phyloP scores from a whole-genome alignment of 2,797 vertebrate genomes.

The Sphenodon punctatus region DNA sequence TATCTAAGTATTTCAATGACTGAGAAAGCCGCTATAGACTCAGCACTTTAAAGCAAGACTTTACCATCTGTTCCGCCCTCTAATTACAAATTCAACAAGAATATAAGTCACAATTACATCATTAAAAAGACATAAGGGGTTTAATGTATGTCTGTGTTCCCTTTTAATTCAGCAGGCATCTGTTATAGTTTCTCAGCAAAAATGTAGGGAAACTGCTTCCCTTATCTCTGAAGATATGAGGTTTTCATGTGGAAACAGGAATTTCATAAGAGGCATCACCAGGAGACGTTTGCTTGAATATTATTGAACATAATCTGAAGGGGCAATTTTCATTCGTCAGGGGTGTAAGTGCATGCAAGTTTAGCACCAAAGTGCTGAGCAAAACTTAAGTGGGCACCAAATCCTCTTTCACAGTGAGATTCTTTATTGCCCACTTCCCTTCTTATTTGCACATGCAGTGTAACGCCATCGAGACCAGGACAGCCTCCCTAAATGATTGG shows the following conservation, averaged over 20 bases:
- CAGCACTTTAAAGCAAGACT: conserved; percentile 74
- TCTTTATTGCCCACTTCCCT: no score
- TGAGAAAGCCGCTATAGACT: conserved; percentile 70
- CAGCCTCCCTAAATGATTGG: no score
- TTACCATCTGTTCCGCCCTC: conserved; percentile 77
- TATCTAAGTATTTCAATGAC: conserved; percentile 53
- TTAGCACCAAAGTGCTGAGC: no score
- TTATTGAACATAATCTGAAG: conserved; percentile 36
- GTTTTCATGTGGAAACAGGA: neutral
- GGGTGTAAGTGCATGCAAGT: no score
- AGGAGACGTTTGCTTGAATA: neutral
- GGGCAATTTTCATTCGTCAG: no score
- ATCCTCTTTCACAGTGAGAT: no score
- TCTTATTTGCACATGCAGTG: no score
- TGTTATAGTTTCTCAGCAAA: conserved; percentile 53
- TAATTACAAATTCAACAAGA: conserved; percentile 80
- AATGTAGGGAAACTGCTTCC: conserved; percentile 4
- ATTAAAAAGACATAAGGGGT: conserved; percentile 78
- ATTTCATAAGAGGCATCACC: conserved; percentile 43
- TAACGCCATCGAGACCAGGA: no score
- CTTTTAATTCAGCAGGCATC: conserved; percentile 66
- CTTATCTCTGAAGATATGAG: neutral
- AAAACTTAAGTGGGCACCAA: no score
- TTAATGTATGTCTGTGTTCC: conserved; percentile 69
- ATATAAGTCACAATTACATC: conserved; percentile 78